Percentiles rank a stretch among this genome's conserved stretches.
These are phyloP conservation scores for Panagrolaimus sp. DNA, from an alignment of 1,140 invertebrate species.

Conservation along the genomic window DNA sequence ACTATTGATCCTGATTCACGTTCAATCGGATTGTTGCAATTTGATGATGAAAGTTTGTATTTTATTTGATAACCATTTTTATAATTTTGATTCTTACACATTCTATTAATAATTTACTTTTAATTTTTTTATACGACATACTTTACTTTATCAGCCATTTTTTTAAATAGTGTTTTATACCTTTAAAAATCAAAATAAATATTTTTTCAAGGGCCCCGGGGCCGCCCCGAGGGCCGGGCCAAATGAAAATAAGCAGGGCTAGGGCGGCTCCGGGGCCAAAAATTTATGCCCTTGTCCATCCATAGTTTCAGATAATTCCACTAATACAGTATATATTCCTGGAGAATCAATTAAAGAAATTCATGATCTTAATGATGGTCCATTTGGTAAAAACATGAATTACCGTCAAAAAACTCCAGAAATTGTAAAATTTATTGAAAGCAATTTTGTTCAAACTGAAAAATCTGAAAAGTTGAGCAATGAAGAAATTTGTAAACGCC, in stretches of 20 bases:
- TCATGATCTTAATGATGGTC: background rate
- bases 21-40: constrained; percentile 2
- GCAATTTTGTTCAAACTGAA: background rate
- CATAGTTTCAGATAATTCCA: background rate
- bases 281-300: no score
- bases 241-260: no score
- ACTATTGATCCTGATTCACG: background rate
- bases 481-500: background rate
- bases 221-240: no score
- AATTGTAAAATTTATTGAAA: background rate
- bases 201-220: no score
- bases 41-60: background rate
- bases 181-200: no score
- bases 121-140: no score
- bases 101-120: no score
- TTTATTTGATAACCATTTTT: background rate
- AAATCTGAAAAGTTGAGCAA: background rate
- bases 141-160: no score
- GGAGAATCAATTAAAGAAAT: background rate
- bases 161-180: no score
- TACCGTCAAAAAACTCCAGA: background rate
- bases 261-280: no score
- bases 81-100: background rate
- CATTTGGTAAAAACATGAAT: background rate
- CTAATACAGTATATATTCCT: background rate